Base-by-base conservation (phyloP, 2,888 invertebrate genomes). In the Drosophila lacicola region DNA sequence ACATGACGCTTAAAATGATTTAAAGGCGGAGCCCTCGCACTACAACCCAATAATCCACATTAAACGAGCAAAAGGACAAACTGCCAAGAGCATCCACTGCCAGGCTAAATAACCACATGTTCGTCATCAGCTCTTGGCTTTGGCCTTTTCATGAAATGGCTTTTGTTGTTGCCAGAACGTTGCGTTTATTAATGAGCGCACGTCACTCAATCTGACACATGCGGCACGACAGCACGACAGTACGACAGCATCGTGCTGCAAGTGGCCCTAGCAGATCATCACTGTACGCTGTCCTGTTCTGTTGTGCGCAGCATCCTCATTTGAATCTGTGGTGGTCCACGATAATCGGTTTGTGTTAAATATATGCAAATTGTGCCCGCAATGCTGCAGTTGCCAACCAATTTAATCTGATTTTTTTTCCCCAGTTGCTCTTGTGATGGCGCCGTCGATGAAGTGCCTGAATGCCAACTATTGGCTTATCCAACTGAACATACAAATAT, bases 261-360 rank as follows among this genome's bases (percentile, higher is more conserved):
- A 55, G 14, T 54, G 57, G 37, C 47, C 39, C 47, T 42, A 44
- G 57, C 51, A 50, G 68, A 63, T 51, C 68, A 51, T 53, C 70
- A 55, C 55, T 33, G 25, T 55, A 36, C 10, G 14, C 11, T 11
- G 41, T 41, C 17, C 58, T n/a, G 37, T 39, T 51, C 58, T 42
- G 36, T 54, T 53, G 41, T 25, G 54, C 33, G 25, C 61, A 6
- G 37, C 70, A 51, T 45, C 36, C 74, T 68, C 61, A 80, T 80
- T 88, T 86, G 82, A 85, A 88, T 88, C 88, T 82, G 80, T 73
- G 80, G 83, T 73, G 78, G 86, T 75, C 68, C 58, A 46, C 70
- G 83, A 80, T 86, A 85, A 85, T 86, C 75, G 29, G 29, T 29
- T 29, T 29, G 29, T 29, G 29, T 29, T 29, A 80, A 84, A 80